A percentile compares a stretch with the other conserved stretches of the same genome.
Evolutionary conservation across 2,888 invertebrate species (phyloP).

Genomic region (Lithophane leautieri): DNA sequence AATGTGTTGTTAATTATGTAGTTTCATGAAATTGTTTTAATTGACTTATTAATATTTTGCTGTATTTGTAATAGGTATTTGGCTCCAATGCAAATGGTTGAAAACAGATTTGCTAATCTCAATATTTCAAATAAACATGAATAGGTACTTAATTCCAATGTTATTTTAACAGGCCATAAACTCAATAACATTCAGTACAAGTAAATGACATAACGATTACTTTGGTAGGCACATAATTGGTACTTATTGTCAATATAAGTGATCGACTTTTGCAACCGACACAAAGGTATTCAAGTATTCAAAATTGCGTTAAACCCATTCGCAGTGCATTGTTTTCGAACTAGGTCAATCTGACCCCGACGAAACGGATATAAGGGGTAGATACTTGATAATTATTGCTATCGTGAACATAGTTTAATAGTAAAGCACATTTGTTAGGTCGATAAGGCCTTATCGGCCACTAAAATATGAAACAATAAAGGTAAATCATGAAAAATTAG

Average conservation of each 20-base stretch:
- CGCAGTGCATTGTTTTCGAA: slow-evolving; percentile 58
- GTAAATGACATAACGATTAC: slow-evolving; percentile 51
- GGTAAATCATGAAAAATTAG: slow-evolving; percentile 39
- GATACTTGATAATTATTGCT: slow-evolving; percentile 44
- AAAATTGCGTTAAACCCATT: slow-evolving; percentile 60
- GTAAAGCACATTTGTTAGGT: slow-evolving; percentile 39
- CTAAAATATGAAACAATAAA: slow-evolving; percentile 43
- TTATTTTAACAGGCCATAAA: slow-evolving; percentile 27
- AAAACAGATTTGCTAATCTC: background rate
- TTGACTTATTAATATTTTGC: slow-evolving; percentile 19
- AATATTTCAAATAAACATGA: slow-evolving; percentile 15
- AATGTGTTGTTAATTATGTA: slow-evolving; percentile 20
- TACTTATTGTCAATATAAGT: slow-evolving; percentile 50
- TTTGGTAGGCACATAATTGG: slow-evolving; percentile 44
- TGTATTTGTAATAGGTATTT: background rate
- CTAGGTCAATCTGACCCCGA: slow-evolving; percentile 61
- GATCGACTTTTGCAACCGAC: slow-evolving; percentile 54
- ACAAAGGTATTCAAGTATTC: slow-evolving; percentile 59
- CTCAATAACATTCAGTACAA: slow-evolving; percentile 5
- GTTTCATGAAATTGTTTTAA: slow-evolving; percentile 27
- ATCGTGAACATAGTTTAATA: slow-evolving; percentile 42
- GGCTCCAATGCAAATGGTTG: background rate
- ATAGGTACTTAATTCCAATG: slow-evolving; percentile 5
- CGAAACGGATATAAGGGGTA: slow-evolving; percentile 61
- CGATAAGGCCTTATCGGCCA: slow-evolving; percentile 39